A percentile compares a stretch with the other conserved stretches of the same genome.
phyloP scores from a whole-genome alignment of 2,888 invertebrate genomes.

The Chaetogeoica ovagalla region DNA sequence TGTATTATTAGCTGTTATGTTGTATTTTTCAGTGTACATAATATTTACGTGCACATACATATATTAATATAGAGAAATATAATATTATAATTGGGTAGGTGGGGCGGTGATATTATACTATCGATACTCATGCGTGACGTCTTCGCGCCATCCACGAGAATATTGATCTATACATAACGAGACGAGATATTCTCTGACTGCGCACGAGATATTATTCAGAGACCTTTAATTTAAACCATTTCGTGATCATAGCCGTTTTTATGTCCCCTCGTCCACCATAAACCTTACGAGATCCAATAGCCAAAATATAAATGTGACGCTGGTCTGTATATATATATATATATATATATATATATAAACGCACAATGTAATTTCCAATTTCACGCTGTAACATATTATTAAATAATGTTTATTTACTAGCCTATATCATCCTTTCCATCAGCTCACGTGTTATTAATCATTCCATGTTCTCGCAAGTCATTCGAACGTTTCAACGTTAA shows the following conservation, averaged over 20 bases:
- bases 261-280: too few species aligned
- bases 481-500: constrained; percentile 27
- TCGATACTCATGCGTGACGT: background rate
- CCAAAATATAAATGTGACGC: background rate
- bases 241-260: background rate
- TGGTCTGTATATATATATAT: too few species aligned
- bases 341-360: too few species aligned
- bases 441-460: constrained; percentile 5
- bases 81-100: background rate
- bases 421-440: background rate
- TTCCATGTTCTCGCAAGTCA: background rate
- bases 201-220: background rate
- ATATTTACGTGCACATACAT: background rate
- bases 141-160: background rate
- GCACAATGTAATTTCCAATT: too few species aligned
- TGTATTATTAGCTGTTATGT: too few species aligned
- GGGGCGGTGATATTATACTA: background rate
- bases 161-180: constrained; percentile 5
- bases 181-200: too few species aligned
- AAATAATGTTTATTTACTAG: background rate
- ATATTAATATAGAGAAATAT: background rate
- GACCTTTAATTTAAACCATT: background rate
- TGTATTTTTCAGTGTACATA: too few species aligned
- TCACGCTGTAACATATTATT: too few species aligned
- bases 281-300: too few species aligned